A percentile compares a stretch with the other conserved stretches of the same genome.
Conservation (phyloP, 1,140 invertebrate species). For the Leptoteleia sp. region DNA sequence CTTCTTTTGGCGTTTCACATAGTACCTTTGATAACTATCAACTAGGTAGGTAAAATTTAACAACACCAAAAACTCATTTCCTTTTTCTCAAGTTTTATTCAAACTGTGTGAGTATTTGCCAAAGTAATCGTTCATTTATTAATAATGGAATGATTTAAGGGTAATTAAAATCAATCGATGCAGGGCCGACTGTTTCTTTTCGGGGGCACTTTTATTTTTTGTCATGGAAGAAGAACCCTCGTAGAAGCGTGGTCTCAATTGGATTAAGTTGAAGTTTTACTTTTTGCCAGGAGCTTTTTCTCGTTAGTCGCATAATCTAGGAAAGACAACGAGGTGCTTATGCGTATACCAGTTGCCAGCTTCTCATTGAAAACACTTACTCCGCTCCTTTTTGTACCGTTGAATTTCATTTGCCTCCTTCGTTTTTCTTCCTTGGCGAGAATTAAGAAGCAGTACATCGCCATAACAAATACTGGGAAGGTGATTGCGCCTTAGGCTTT, state of each 20-base stretch:
- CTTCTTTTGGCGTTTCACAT: no score
- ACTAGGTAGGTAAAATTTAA: no score
- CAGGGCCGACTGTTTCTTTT: no score
- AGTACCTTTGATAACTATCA: no score
- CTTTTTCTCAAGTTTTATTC: no score
- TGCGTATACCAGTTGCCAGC: constrained; percentile 36
- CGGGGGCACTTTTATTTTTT: no score
- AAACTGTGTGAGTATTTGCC: no score
- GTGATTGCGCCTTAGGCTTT: constrained; percentile 48
- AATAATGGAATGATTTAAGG: no score
- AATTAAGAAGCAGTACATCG: constrained; percentile 48
- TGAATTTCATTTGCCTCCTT: constrained; percentile 48
- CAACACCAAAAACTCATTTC: no score
- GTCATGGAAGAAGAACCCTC: no score
- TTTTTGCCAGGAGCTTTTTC: constrained; percentile 45
- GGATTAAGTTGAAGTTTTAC: constrained; percentile 31
- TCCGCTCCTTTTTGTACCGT: constrained; percentile 32
- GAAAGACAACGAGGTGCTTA: constrained; percentile 43
- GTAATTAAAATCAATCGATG: no score
- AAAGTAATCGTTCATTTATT: no score
- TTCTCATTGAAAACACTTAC: constrained; percentile 50
- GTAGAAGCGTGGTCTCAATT: background rate
- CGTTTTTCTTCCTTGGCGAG: constrained; percentile 31
- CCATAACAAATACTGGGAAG: constrained; percentile 44
- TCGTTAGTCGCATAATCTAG: constrained; percentile 32